Evolutionary conservation across 2,113 vertebrate genomes (phyloP).

Genomic region (Neodontobutis hainanensis): DNA sequence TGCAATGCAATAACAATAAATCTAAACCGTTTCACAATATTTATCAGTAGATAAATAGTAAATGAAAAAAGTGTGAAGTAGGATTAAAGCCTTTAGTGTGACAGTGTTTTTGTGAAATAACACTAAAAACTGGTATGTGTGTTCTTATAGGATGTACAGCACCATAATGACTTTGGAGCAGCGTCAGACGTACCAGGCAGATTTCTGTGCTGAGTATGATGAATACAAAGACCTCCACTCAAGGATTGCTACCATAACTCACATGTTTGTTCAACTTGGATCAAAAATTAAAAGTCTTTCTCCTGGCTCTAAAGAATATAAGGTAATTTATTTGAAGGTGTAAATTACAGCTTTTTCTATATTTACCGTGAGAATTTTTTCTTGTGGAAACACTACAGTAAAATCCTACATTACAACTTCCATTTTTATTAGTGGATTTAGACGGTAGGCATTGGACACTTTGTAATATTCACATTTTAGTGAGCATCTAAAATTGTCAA

Average conservation of each 20-base stretch:
- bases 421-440: neutral
- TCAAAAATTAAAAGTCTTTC: conserved; percentile 83
- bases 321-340: conserved; percentile 64
- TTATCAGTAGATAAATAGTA: too few species aligned
- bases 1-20: conserved; percentile 1
- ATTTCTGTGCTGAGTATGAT: conserved; percentile 82
- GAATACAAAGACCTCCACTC: conserved; percentile 82
- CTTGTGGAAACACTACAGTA: neutral
- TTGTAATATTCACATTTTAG: neutral
- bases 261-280: conserved; percentile 81
- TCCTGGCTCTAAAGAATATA: conserved; percentile 79
- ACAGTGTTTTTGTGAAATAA: too few species aligned
- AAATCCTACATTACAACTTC: neutral
- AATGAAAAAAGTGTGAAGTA: too few species aligned
- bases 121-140: neutral
- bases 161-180: conserved; percentile 75
- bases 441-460: neutral
- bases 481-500: neutral
- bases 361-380: neutral
- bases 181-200: conserved; percentile 77
- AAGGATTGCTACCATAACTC: conserved; percentile 78
- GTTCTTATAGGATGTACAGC: conserved; percentile 69
- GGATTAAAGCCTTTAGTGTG: too few species aligned
- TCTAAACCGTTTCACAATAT: too few species aligned
- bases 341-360: conserved; percentile 1